These are phyloP conservation scores for Aurelia aurita DNA, from an alignment of 30 jellyfish, hydroid and myxozoan genomes.

Conservation along the genomic window DNA sequence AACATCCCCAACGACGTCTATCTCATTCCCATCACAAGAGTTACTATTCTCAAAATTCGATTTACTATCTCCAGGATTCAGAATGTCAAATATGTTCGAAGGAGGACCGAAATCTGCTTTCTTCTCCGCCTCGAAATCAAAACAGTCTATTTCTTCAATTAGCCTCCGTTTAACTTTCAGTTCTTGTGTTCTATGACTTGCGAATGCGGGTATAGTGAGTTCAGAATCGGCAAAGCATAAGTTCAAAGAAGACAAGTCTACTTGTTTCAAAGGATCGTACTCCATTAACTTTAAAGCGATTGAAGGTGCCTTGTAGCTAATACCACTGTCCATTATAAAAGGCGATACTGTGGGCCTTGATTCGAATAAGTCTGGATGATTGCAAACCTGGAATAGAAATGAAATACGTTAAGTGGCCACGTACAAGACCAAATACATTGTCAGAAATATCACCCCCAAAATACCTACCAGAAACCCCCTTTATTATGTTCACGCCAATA, in stretches of 20 bases:
- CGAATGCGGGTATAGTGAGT: conserved; percentile 79
- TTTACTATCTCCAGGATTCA: conserved; percentile 13
- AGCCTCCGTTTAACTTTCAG: conserved; percentile 62
- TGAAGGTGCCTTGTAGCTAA: conserved; percentile 74
- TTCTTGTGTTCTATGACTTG: conserved; percentile 84
- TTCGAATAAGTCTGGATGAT: conserved; percentile 97
- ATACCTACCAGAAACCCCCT: no score
- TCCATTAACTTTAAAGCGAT: conserved; percentile 34
- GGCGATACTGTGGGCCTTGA: conserved; percentile 92
- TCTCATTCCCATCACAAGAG: conserved; percentile 81
- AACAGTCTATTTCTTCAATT: conserved; percentile 69
- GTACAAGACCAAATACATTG: no score
- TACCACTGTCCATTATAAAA: conserved; percentile 75
- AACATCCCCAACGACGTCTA: conserved; percentile 86
- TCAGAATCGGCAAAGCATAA: conserved; percentile 80
- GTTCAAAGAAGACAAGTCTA: conserved; percentile 67
- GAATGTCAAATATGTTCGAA: conserved; percentile 28
- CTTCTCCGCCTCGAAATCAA: conserved; percentile 5
- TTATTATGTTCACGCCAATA: no score
- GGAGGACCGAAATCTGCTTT: conserved; percentile 6
- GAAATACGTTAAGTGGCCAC: neutral
- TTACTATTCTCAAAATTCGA: conserved; percentile 30
- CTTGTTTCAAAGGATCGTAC: conserved; percentile 67
- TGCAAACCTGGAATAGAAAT: conserved; percentile 84
- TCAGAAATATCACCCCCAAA: no score